Evolutionary conservation across 2,797 vertebrate species (phyloP).

Genomic region (Picus viridis): DNA sequence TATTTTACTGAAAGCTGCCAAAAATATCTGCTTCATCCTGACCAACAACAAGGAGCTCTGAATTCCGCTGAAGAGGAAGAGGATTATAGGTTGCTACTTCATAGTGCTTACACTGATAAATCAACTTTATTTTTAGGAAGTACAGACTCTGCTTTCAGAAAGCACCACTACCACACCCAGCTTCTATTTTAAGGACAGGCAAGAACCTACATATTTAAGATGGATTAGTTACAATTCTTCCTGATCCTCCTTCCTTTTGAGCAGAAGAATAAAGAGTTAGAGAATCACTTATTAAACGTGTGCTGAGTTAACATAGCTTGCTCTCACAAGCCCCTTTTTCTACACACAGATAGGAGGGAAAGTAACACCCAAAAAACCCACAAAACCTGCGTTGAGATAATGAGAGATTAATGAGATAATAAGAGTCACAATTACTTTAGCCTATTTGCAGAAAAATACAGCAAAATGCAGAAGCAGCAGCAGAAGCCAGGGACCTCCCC

Average conservation of each 20-base stretch:
- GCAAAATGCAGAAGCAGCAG: too few relatives aligned
- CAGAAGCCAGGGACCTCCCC: too few relatives aligned
- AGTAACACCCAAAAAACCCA: too few relatives aligned
- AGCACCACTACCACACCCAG: neutral
- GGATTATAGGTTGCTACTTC: conserved; percentile 1
- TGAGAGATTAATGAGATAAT: too few relatives aligned
- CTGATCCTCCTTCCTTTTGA: neutral
- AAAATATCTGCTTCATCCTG: neutral
- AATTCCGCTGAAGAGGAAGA: neutral
- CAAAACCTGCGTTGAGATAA: too few relatives aligned
- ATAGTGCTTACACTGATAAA: neutral
- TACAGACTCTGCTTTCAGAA: conserved; percentile 27
- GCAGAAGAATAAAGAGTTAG: neutral
- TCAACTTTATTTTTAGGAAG: conserved; percentile 38
- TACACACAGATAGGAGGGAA: too few relatives aligned
- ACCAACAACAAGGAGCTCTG: neutral
- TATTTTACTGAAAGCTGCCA: neutral
- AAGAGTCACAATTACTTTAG: too few relatives aligned
- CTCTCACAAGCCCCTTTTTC: too few relatives aligned
- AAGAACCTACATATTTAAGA: neutral
- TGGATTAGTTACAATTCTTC: neutral
- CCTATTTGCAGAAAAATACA: too few relatives aligned
- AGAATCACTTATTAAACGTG: neutral
- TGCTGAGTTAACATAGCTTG: too few relatives aligned
- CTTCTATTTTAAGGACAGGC: neutral